Conservation (phyloP, 1,140 invertebrate species). For the Scaptomyza montana region DNA sequence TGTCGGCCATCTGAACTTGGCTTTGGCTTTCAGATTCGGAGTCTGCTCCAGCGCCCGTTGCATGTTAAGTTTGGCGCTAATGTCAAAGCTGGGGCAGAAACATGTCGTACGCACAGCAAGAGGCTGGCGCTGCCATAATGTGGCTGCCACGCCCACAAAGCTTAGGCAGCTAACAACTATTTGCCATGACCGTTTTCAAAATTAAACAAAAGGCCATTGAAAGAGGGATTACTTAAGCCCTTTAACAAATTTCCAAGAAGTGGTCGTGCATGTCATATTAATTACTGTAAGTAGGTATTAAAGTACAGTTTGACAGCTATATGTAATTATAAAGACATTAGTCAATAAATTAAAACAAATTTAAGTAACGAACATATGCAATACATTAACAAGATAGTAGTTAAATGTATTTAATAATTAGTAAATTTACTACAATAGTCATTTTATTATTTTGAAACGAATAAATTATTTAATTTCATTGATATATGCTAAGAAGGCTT, state of each 20-base stretch:
- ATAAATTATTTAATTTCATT: no score
- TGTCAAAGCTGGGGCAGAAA: constrained; percentile 64
- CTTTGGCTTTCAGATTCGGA: constrained; percentile 21
- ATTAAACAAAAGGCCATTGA: constrained; percentile 46
- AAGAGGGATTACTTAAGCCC: background rate
- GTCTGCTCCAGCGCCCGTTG: constrained; percentile 29
- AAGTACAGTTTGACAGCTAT: background rate
- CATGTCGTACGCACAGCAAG: constrained; percentile 69
- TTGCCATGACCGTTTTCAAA: constrained; percentile 52
- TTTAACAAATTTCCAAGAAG: background rate
- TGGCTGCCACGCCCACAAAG: constrained; percentile 21
- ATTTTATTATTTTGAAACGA: no score
- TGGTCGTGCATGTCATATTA: background rate
- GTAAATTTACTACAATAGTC: no score
- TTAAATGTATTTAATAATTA: no score
- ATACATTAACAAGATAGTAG: no score
- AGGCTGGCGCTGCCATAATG: constrained; percentile 20
- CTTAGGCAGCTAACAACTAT: constrained; percentile 21
- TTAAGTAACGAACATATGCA: no score
- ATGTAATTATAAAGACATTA: no score
- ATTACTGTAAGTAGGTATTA: background rate
- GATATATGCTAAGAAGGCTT: no score
- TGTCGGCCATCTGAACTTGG: constrained; percentile 34
- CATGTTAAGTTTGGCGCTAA: constrained; percentile 74
- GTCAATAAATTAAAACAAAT: no score